Evolutionary conservation across 1,140 invertebrate species (phyloP).

Genomic region (Calliphora vicina): DNA sequence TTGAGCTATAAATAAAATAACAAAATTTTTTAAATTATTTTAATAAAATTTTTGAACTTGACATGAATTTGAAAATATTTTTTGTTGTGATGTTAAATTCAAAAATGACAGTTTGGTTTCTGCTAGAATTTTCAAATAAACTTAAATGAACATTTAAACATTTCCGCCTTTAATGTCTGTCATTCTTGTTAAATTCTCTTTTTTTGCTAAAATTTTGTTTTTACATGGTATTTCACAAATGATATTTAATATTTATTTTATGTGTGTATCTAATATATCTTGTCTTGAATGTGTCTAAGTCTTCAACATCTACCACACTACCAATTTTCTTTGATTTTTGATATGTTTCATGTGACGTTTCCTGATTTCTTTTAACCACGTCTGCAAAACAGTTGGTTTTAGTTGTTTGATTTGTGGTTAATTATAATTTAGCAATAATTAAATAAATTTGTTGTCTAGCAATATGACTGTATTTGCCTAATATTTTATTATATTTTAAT

Average conservation of each 20-base stretch:
- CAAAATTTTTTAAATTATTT: neutral
- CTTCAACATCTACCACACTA: neutral
- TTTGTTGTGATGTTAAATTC: neutral
- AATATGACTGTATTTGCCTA: neutral
- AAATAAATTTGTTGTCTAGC: neutral
- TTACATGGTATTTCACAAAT: neutral
- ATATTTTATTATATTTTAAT: neutral
- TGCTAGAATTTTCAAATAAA: neutral
- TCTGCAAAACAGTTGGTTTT: neutral
- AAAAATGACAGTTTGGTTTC: too few relatives aligned
- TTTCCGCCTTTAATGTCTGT: neutral
- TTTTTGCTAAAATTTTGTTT: neutral
- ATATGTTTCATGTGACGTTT: neutral
- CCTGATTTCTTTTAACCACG: constrained; percentile 5
- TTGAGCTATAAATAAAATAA: neutral
- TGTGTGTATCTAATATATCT: too few relatives aligned
- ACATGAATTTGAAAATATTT: neutral
- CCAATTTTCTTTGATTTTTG: neutral
- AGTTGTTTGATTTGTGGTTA: constrained; percentile 4
- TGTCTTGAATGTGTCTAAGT: neutral
- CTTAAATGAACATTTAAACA: neutral
- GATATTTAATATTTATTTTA: neutral
- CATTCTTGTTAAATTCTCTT: neutral
- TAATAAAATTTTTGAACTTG: constrained; percentile 14
- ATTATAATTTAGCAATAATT: constrained; percentile 3